Base-by-base conservation (phyloP, 2,797 vertebrate genomes). In the Myioborus miniatus region DNA sequence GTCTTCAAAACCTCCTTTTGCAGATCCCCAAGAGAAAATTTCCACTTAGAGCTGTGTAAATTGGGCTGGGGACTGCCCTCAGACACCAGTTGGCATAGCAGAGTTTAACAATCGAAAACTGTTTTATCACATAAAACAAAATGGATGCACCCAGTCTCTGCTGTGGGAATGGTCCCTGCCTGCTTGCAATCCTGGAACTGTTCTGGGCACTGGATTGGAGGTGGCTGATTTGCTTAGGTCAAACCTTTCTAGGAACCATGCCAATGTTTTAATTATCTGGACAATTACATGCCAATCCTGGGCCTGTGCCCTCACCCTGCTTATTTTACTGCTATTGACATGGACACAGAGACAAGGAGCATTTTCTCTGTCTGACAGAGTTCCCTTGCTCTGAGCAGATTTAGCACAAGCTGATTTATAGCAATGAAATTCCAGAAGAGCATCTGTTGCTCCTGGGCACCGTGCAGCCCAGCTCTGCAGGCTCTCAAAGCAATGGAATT, bases 11-110 rank as follows among this genome's bases (percentile, higher is more conserved):
- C 7, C 4, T 78, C 21, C 29, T 60, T 76, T 83, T 84, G 19
- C 10, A 69, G 55, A 29, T 62, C 3, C 8, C 2, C 29, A 41
- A 30, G 22, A 53, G 23, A 95, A 90, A 68, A 46, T 5, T 20
- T 64, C 23, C 8, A 8, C 2, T 55, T 50, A 39, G 1, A 13
- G 6, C 6, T 43, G 17, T 65, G 27, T 58, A 50, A 69, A 53
- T 70, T 26, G n/a, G 3, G 5, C 9, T 58, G 44, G n/a, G 4
- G 9, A n/a, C 4, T 32, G 4, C 53, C 8, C 24, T 64, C 0
- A 2, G 44, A 49, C 10, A 24, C 2, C 29, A 56, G 3, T 0
- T 30, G n/a, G 7, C 10, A 34, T 1, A 60, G 10, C 7, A 27
- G 7, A 87, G 17, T 4, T 67, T 44, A 63, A 71, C 4, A 44